Conservation (phyloP, 2,797 vertebrate genomes). For the Pangasius sanitwongsei region DNA sequence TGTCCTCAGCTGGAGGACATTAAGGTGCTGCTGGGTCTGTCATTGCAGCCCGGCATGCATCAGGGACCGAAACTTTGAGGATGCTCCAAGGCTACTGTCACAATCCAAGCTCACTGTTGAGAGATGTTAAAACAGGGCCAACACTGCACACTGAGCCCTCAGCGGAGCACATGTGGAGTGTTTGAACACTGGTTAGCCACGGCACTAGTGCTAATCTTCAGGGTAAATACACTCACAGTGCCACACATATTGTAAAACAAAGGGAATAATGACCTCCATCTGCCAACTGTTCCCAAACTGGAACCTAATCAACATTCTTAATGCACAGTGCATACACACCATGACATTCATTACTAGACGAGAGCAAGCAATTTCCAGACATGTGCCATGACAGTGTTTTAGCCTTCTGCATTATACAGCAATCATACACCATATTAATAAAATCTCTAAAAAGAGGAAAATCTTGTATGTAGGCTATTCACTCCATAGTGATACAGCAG, state of each 20-base stretch:
- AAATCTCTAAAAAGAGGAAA: conserved; percentile 29
- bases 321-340: conserved; percentile 17
- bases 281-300: conserved; percentile 33
- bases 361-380: conserved; percentile 23
- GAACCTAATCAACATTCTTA: conserved; percentile 30
- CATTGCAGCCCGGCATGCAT: conserved; percentile 38
- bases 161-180: not conserved
- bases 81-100: conserved; percentile 34
- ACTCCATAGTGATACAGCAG: conserved; percentile 37
- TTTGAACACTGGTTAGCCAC: not conserved
- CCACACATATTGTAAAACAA: conserved; percentile 13
- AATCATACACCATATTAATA: not conserved
- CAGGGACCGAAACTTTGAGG: conserved; percentile 29
- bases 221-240: conserved; percentile 37
- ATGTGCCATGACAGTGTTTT: conserved; percentile 1
- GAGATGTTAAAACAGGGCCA: conserved; percentile 23
- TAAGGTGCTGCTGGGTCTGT: conserved; percentile 43
- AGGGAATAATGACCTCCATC: conserved; percentile 31
- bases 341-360: conserved; percentile 30
- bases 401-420: not conserved
- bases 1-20: conserved; percentile 63
- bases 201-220: conserved; percentile 18
- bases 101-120: conserved; percentile 29
- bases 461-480: conserved; percentile 32
- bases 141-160: not conserved